Percentiles rank a stretch among this genome's conserved stretches.
Conservation (phyloP, 2,113 vertebrate genomes). For the Dipodomys spectabilis region DNA sequence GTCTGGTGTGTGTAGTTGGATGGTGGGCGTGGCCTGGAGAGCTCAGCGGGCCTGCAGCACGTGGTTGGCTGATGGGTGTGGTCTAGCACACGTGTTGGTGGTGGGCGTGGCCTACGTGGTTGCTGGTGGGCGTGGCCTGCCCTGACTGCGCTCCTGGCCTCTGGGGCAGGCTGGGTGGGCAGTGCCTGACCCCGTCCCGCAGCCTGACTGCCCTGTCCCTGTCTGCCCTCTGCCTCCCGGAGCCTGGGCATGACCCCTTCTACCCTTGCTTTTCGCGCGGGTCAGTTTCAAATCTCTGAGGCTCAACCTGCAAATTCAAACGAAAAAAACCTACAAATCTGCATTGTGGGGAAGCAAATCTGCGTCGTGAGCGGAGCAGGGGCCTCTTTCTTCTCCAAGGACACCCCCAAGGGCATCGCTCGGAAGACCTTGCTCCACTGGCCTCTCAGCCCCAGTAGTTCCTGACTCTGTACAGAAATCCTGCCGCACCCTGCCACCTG, state of each 20-base stretch:
- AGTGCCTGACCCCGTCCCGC: accelerated
- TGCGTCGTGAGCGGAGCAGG: neutral
- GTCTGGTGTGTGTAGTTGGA: too few species aligned
- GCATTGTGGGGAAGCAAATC: neutral
- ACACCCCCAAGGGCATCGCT: neutral
- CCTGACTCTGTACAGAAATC: neutral
- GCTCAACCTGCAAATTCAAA: neutral
- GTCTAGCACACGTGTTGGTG: too few species aligned
- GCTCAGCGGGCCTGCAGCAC: too few species aligned
- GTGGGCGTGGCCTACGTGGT: too few species aligned
- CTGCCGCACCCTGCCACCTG: neutral
- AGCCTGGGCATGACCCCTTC: neutral
- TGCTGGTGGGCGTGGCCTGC: too few species aligned
- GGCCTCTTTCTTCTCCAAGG: neutral
- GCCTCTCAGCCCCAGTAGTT: neutral
- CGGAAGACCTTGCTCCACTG: too few species aligned
- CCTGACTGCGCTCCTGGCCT: too few species aligned
- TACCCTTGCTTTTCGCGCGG: accelerated
- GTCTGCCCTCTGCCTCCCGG: neutral
- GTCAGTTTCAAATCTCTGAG: neutral
- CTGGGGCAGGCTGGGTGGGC: too few species aligned
- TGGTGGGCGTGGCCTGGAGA: too few species aligned
- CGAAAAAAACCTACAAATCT: too few species aligned
- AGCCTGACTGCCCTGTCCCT: neutral
- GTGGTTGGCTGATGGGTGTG: too few species aligned